These are phyloP conservation scores for Tragelaphus buxtoni DNA, from an alignment of 2,113 vertebrate genomes.

Conservation along the genomic window DNA sequence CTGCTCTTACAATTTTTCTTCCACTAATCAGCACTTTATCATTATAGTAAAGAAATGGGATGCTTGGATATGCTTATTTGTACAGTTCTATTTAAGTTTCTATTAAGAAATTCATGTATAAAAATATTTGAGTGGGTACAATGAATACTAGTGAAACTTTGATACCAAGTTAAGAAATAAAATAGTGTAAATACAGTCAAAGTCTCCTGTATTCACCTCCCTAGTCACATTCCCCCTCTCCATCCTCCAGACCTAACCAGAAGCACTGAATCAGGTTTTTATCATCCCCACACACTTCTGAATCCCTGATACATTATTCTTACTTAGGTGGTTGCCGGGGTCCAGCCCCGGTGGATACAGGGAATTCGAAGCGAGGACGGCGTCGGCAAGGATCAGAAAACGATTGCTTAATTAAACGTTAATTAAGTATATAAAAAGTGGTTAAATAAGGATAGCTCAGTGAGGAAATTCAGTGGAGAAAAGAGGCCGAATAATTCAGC, in stretches of 20 bases:
- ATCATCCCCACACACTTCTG: background rate
- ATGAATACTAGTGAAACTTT: background rate
- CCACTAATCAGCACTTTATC: background rate
- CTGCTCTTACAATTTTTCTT: background rate
- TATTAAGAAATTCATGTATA: background rate
- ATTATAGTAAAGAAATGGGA: background rate
- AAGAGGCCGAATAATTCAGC: no score
- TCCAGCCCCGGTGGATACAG: no score
- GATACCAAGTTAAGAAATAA: background rate
- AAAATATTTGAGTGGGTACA: background rate
- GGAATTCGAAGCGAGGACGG: no score
- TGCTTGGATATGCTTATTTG: background rate
- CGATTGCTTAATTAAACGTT: no score
- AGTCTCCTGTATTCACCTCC: background rate
- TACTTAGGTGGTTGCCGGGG: no score
- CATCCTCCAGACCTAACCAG: background rate
- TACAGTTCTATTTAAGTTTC: background rate
- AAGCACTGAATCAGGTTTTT: background rate
- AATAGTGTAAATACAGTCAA: background rate
- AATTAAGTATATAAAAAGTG: no score
- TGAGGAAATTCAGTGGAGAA: no score
- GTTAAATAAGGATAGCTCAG: no score
- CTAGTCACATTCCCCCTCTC: background rate
- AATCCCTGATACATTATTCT: background rate
- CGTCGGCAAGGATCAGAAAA: no score